These are phyloP conservation scores for Clinocottus analis DNA, from an alignment of 2,113 vertebrate species.

Conservation along the genomic window DNA sequence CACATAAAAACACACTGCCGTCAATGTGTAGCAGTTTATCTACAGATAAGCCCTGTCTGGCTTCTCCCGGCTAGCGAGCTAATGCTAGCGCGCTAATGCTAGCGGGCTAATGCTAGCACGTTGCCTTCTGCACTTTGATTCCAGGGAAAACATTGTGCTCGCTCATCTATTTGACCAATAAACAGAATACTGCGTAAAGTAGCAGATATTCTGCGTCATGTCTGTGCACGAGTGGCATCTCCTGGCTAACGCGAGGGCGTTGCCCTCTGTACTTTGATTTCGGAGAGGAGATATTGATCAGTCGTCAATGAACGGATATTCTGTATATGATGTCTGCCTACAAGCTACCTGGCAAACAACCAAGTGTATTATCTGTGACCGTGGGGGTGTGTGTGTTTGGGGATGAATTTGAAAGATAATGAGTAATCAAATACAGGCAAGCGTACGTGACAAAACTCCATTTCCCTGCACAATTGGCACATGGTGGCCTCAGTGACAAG, in stretches of 20 bases:
- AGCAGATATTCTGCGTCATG: background rate
- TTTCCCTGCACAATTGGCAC: background rate
- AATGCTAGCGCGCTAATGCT: background rate
- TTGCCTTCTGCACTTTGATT: constrained; percentile 35
- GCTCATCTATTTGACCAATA: constrained; percentile 35
- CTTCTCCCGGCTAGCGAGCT: background rate
- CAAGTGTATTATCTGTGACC: background rate
- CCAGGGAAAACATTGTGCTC: constrained; percentile 26
- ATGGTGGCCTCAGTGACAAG: background rate
- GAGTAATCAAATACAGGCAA: background rate
- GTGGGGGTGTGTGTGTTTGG: background rate
- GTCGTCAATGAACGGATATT: no score
- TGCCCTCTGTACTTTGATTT: constrained; percentile 35
- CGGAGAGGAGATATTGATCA: background rate
- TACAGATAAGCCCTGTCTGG: constrained; percentile 1
- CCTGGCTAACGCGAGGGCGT: no score
- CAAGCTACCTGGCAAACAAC: background rate
- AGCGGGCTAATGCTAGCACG: background rate
- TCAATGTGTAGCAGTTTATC: background rate
- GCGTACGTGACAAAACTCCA: background rate
- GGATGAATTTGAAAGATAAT: constrained; percentile 4
- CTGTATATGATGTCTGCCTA: background rate
- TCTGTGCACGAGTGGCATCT: background rate
- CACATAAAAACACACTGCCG: background rate
- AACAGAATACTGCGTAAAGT: constrained; percentile 36